Conservation (phyloP, 2,113 vertebrate genomes). For the Nannospalax galili region DNA sequence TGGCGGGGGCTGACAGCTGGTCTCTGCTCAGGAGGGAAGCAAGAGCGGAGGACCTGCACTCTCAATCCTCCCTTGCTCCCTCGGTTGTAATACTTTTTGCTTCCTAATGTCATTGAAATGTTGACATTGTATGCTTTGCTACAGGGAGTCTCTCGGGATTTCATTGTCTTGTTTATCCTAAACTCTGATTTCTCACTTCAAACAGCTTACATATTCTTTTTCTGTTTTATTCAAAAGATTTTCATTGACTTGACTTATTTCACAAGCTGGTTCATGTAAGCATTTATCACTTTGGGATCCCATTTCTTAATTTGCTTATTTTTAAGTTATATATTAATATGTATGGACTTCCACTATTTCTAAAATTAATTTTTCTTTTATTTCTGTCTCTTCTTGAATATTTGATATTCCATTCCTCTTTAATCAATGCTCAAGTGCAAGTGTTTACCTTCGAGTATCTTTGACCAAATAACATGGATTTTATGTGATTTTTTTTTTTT, state of each 20-base stretch:
- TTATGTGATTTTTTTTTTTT: background rate
- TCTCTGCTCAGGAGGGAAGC: background rate
- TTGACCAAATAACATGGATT: background rate
- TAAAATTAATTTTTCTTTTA: slow-evolving; percentile 14
- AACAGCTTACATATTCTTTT: background rate
- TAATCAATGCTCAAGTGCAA: background rate
- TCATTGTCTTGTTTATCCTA: background rate
- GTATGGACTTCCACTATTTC: background rate
- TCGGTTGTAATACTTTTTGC: slow-evolving; percentile 26
- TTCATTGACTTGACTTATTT: background rate
- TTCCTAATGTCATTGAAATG: slow-evolving; percentile 17
- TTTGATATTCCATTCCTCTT: background rate
- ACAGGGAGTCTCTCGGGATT: slow-evolving; percentile 2
- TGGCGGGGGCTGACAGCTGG: too few species aligned
- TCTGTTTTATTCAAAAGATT: background rate
- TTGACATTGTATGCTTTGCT: background rate
- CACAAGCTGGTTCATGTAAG: background rate
- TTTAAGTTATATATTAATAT: background rate
- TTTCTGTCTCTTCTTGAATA: background rate
- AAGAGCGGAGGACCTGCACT: background rate
- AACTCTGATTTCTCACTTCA: slow-evolving; percentile 26
- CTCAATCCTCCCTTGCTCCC: background rate
- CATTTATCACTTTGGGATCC: background rate
- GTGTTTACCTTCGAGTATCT: background rate
- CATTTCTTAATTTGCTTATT: background rate